phyloP scores from a whole-genome alignment of 1,140 invertebrate species.

The Achatina immaculata region DNA sequence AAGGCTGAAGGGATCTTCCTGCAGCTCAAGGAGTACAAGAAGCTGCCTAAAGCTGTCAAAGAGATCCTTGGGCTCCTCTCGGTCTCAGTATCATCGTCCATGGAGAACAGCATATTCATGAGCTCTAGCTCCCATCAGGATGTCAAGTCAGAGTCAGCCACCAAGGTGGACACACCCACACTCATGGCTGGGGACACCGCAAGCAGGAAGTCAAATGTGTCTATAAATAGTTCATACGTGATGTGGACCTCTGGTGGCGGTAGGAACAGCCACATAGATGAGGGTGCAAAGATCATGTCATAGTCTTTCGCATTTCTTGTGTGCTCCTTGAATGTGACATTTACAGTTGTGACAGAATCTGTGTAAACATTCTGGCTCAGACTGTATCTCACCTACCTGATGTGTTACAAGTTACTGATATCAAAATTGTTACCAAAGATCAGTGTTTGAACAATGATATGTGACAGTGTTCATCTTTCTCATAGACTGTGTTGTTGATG shows the following conservation, averaged over 20 bases:
- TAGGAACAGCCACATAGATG: background rate
- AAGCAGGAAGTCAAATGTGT: conserved; percentile 40
- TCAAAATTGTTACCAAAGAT: too few relatives aligned
- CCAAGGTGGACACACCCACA: conserved; percentile 34
- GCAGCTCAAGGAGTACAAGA: conserved; percentile 79
- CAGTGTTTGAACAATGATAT: too few relatives aligned
- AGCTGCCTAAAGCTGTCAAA: conserved; percentile 58
- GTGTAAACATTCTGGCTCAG: too few relatives aligned
- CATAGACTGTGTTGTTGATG: too few relatives aligned
- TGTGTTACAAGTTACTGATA: too few relatives aligned
- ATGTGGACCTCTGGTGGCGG: background rate
- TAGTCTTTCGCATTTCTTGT: background rate
- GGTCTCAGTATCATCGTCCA: conserved; percentile 9
- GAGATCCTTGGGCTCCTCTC: conserved; percentile 61
- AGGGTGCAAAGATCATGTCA: background rate
- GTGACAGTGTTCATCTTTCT: too few relatives aligned
- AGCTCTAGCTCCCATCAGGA: background rate
- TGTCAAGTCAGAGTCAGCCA: background rate
- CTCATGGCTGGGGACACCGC: conserved; percentile 42
- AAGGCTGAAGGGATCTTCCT: conserved; percentile 91
- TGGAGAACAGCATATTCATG: conserved; percentile 34
- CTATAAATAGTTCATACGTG: background rate
- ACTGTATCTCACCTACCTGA: too few relatives aligned
- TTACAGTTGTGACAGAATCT: conserved; percentile 33
- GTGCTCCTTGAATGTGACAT: background rate